Evolutionary conservation across 2,113 vertebrate species (phyloP).

Genomic region (Alethe diademata): DNA sequence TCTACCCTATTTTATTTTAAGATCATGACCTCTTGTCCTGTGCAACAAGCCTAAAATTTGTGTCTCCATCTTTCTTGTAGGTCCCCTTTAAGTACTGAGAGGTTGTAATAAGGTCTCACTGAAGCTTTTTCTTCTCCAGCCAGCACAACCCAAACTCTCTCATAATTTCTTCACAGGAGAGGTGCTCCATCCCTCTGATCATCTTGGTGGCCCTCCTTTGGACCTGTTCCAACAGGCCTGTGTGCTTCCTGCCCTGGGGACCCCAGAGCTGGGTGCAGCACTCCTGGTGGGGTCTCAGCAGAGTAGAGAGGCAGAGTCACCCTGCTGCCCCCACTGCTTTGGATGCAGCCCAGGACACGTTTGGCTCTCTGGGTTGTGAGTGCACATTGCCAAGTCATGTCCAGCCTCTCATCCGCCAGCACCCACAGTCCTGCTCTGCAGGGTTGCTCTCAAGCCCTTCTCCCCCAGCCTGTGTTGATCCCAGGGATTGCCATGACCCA

Average conservation of each 20-base stretch:
- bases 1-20: background rate
- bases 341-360: fast-evolving
- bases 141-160: background rate
- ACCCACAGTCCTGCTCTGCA: background rate
- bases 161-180: background rate
- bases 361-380: background rate
- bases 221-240: background rate
- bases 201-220: background rate
- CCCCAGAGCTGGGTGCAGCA: background rate
- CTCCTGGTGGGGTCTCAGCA: background rate
- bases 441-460: background rate
- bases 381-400: fast-evolving
- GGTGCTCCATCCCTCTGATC: background rate
- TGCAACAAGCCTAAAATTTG: background rate
- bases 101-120: background rate
- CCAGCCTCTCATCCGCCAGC: background rate
- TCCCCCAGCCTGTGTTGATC: background rate
- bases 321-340: background rate
- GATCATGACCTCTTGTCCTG: background rate
- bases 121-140: background rate
- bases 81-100: background rate
- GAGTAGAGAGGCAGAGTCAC: background rate
- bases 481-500: background rate
- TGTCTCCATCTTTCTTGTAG: background rate
- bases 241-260: background rate